Evolutionary conservation across 2,888 invertebrate genomes (phyloP).

Genomic region (Dicyrtoma fusca): DNA sequence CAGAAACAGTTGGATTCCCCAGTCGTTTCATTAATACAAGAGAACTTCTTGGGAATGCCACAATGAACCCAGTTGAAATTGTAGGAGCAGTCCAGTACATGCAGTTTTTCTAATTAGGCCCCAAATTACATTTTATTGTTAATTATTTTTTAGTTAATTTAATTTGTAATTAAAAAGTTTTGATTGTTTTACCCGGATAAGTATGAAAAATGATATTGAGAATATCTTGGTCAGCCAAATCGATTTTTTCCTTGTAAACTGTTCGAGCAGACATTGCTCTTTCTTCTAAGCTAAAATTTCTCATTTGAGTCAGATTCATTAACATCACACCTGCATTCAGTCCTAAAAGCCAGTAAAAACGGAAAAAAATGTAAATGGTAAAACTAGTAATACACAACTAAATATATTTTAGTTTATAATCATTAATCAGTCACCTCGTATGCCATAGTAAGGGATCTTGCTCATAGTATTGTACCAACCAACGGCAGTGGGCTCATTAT

Average conservation of each 20-base stretch:
- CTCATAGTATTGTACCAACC: conserved; percentile 89
- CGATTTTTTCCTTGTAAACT: conserved; percentile 81
- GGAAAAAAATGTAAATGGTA: background rate
- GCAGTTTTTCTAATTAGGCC: conserved; percentile 26
- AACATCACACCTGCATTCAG: conserved; percentile 97
- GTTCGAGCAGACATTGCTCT: conserved; percentile 82
- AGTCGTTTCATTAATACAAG: conserved; percentile 11
- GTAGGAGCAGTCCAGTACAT: conserved; percentile 27
- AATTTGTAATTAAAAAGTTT: too few relatives aligned
- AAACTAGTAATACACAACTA: background rate
- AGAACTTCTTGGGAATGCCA: background rate
- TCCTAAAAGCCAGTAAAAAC: conserved; percentile 7
- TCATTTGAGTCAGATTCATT: conserved; percentile 85
- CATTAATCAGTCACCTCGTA: conserved; percentile 1
- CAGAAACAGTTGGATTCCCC: conserved; percentile 22
- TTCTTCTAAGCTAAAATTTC: conserved; percentile 80
- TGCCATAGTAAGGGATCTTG: conserved; percentile 20
- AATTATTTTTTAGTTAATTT: too few relatives aligned
- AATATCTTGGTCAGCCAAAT: conserved; percentile 98
- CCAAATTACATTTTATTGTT: too few relatives aligned
- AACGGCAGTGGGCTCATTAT: conserved; percentile 88
- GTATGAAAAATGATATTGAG: conserved; percentile 88
- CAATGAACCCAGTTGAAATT: conserved; percentile 39
- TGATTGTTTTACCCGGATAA: conserved; percentile 68
- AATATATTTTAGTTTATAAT: background rate